A percentile compares a stretch with the other conserved stretches of the same genome.
These are phyloP conservation scores for Mesocentrotus franciscanus DNA, from an alignment of 53 echinoderm and acorn worm genomes.

Conservation along the genomic window DNA sequence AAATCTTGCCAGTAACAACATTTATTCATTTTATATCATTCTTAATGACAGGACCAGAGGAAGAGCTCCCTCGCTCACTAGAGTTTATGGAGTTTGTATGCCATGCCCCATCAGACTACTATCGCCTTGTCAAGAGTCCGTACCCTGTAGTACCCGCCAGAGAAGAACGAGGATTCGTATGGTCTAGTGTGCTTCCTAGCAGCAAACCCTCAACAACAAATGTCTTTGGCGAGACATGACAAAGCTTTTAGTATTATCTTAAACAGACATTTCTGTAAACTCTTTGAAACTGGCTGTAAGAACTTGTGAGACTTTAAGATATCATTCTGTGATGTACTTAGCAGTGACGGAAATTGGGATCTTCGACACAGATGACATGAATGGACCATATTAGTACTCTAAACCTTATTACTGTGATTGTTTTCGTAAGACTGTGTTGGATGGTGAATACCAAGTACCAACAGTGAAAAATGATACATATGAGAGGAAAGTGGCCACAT, in stretches of 20 bases:
- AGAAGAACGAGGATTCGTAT: conserved; percentile 85
- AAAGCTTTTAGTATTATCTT: background rate
- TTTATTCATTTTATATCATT: background rate
- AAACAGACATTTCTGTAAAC: background rate
- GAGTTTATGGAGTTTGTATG: conserved; percentile 98
- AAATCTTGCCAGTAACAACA: background rate
- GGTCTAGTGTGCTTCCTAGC: conserved; percentile 78
- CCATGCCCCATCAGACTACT: conserved; percentile 90
- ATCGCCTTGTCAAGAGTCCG: conserved; percentile 77
- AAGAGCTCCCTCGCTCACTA: conserved; percentile 89
- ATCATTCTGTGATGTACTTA: background rate
- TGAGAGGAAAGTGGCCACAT: background rate
- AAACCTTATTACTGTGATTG: background rate
- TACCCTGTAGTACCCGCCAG: conserved; percentile 76
- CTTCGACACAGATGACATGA: background rate
- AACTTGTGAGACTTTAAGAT: conserved; percentile 17
- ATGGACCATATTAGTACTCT: background rate
- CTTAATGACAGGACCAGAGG: conserved; percentile 83
- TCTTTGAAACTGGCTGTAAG: background rate
- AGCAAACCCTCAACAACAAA: background rate
- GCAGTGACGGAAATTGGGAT: background rate
- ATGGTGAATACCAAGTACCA: background rate
- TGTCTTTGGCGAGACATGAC: conserved; percentile 43
- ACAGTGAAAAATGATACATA: background rate
- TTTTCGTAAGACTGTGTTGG: background rate